Percentiles rank a stretch among this genome's conserved stretches.
Evolutionary conservation across 2,888 invertebrate genomes (phyloP).

Genomic region (Caenorhabditis sinica): DNA sequence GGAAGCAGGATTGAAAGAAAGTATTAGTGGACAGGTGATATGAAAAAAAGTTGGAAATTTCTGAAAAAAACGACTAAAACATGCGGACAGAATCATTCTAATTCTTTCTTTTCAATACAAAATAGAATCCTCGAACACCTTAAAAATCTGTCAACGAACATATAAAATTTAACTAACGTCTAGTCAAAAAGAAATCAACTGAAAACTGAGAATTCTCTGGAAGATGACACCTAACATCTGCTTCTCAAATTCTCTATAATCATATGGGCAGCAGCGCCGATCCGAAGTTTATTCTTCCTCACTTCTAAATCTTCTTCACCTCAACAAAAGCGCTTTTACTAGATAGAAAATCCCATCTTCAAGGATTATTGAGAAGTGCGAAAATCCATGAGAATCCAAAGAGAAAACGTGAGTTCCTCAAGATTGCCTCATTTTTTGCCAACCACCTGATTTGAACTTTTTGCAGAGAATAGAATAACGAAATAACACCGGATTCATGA

Average conservation of each 20-base stretch:
- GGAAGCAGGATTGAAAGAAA: neutral
- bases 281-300: neutral
- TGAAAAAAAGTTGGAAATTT: neutral
- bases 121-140: too few relatives aligned
- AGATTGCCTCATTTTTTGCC: conserved; percentile 5
- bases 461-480: neutral
- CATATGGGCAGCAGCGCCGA: too few relatives aligned
- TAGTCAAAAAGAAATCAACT: too few relatives aligned
- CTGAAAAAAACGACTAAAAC: too few relatives aligned
- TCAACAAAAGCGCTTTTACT: neutral
- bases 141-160: too few relatives aligned
- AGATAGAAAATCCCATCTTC: conserved; percentile 1
- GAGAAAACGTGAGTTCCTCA: conserved; percentile 18
- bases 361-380: conserved; percentile 43
- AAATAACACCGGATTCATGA: neutral
- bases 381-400: conserved; percentile 13
- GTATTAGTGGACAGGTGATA: neutral
- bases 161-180: too few relatives aligned
- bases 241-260: too few relatives aligned
- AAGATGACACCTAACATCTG: neutral
- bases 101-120: too few relatives aligned
- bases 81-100: too few relatives aligned
- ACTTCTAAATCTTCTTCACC: neutral
- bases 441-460: neutral
- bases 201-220: neutral